Base-by-base conservation (phyloP, 2,113 vertebrate species). In the Peromyscus polionotus region DNA sequence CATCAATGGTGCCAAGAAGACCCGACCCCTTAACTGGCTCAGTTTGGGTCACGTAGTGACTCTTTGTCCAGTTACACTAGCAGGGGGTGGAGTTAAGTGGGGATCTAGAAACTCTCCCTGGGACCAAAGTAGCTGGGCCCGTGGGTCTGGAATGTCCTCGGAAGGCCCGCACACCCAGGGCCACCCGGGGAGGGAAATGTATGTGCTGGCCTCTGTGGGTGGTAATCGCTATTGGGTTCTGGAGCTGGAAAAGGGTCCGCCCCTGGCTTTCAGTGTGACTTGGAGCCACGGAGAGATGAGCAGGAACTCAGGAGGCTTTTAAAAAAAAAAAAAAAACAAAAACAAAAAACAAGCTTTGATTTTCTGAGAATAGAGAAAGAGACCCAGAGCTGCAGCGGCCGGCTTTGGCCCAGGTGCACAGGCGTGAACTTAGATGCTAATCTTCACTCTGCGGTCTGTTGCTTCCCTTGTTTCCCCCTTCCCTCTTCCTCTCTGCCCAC, bases 401-500 rank as follows among this genome's bases (percentile, higher is more conserved):
- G 73, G 67, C 3, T 39, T 68, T 61, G 33, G 54, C 90, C 57
- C 17, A 7, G 19, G 63, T 1, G 36, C 33, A 68, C 33, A 93
- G 65, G 20, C 0, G 14, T 48, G 48, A 91, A 42, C 45, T 0
- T 17, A 88, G 88, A 57, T 16, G 2, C 24, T 13, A 11, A n/a
- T 16, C 26, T 17, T 31, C 8, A 6, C 61, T 61, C 65, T 72
- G 91, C 5, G 7, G 39, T 57, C 36, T 77, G 51, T 24, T 54
- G 3, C 54, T n/a, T 79, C 9, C n/a, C 51, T 51, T 39, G 48
- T 63, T 6, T 24, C 51, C 72, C 70, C 63, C 26, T 54, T 54
- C 72, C 77, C 26, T 6, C 59, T 33, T 19, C 84, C 3, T 3
- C 3, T 3, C 26, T 8, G 51, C 54, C 54, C 2, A 0, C 13